phyloP scores from a whole-genome alignment of 2,888 invertebrate genomes.

The Stictocephala bisonia region DNA sequence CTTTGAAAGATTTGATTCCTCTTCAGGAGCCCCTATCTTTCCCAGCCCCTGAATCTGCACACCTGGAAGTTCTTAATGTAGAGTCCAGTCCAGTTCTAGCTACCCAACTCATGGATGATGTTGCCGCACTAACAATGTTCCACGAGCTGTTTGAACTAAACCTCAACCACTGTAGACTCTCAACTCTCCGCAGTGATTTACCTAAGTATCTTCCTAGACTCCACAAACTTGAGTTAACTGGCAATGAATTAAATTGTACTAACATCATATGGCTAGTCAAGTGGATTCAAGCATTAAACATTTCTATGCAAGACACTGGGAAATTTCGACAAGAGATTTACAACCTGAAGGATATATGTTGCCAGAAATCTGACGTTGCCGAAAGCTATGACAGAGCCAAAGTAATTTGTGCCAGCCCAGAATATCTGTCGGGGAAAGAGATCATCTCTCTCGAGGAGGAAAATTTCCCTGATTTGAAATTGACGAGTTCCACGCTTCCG shows the following conservation, averaged over 20 bases:
- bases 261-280: constrained; percentile 41
- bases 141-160: constrained; percentile 77
- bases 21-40: constrained; percentile 67
- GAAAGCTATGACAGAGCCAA: not conserved
- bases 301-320: not conserved
- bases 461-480: not conserved
- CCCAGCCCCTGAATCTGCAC: constrained; percentile 77
- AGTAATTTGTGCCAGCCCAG: not conserved
- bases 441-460: not conserved
- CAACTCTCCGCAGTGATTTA: constrained; percentile 75
- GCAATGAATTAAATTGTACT: constrained; percentile 77
- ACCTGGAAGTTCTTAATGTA: constrained; percentile 79
- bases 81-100: constrained; percentile 80
- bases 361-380: not conserved
- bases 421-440: not conserved
- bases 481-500: no score
- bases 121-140: constrained; percentile 78
- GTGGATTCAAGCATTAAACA: constrained; percentile 19
- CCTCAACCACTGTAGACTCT: constrained; percentile 73
- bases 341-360: not conserved
- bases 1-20: constrained; percentile 70
- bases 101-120: constrained; percentile 75
- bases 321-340: not conserved
- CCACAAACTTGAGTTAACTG: constrained; percentile 73
- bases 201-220: constrained; percentile 77